Conservation (phyloP, 2,797 vertebrate species). For the Chromobotia macracanthus region DNA sequence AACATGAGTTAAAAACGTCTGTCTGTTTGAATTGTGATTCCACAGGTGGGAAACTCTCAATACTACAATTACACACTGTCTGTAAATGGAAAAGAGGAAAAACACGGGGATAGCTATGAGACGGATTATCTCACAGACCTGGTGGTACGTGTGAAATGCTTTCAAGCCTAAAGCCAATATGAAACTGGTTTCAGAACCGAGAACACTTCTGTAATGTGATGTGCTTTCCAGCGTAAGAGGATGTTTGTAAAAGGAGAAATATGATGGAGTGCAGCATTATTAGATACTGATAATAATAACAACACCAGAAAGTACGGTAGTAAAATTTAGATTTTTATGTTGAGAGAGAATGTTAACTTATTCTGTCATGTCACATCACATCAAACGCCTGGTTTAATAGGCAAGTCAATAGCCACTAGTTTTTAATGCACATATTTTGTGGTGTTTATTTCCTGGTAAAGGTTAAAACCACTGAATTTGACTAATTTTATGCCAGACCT, state of each 20-base stretch:
- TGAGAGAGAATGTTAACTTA: no score
- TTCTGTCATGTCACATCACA: background rate
- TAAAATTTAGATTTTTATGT: no score
- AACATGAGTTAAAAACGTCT: background rate
- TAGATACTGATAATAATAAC: no score
- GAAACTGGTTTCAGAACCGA: background rate
- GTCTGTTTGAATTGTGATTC: background rate
- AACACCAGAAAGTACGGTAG: no score
- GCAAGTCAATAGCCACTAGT: background rate
- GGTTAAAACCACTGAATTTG: background rate
- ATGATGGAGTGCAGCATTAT: no score
- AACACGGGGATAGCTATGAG: constrained; percentile 73
- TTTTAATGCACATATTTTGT: background rate
- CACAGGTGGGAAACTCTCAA: constrained; percentile 79
- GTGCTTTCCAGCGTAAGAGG: no score
- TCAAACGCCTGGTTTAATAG: background rate
- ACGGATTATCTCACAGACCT: constrained; percentile 82
- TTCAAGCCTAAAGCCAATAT: background rate
- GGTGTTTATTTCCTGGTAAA: background rate
- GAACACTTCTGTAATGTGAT: background rate
- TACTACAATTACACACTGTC: constrained; percentile 85
- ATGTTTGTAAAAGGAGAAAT: no score
- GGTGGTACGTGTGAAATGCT: constrained; percentile 71
- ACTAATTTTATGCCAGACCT: background rate
- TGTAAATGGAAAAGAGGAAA: constrained; percentile 76